Conservation (phyloP, 1,140 invertebrate species). For the Papilio machaon region DNA sequence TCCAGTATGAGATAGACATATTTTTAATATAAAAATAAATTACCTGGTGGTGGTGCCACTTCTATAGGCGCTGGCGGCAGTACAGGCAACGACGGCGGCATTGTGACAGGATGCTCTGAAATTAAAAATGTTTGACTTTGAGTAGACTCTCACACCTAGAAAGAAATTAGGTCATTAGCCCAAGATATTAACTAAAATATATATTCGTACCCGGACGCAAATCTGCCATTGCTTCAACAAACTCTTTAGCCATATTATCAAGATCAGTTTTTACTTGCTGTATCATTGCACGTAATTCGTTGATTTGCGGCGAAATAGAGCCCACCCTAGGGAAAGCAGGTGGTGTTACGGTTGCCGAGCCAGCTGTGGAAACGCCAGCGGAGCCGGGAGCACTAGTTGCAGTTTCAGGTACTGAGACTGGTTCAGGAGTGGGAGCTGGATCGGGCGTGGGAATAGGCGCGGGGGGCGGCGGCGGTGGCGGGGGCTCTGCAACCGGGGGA, state of each 20-base stretch:
- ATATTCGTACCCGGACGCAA: not conserved
- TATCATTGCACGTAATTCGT: conserved; percentile 14
- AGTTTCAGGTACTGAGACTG: not conserved
- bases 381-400: not conserved
- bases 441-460: not conserved
- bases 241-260: conserved; percentile 13
- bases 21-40: not conserved
- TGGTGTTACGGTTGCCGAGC: not conserved
- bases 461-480: not conserved
- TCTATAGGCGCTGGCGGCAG: not conserved
- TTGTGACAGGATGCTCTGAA: conserved; percentile 37
- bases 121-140: not conserved
- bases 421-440: not conserved
- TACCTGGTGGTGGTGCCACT: conserved; percentile 2
- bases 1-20: not conserved
- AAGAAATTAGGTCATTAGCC: not conserved
- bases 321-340: not conserved
- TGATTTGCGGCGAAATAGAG: not conserved
- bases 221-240: not conserved
- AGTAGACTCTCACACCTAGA: not conserved
- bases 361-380: not conserved
- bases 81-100: not conserved
- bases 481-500: not conserved
- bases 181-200: not conserved
- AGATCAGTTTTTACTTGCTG: conserved; percentile 10